A percentile compares a stretch with the other conserved stretches of the same genome.
These are phyloP conservation scores for Cichlasoma orientale DNA, from an alignment of 2,797 vertebrate species.

Conservation along the genomic window DNA sequence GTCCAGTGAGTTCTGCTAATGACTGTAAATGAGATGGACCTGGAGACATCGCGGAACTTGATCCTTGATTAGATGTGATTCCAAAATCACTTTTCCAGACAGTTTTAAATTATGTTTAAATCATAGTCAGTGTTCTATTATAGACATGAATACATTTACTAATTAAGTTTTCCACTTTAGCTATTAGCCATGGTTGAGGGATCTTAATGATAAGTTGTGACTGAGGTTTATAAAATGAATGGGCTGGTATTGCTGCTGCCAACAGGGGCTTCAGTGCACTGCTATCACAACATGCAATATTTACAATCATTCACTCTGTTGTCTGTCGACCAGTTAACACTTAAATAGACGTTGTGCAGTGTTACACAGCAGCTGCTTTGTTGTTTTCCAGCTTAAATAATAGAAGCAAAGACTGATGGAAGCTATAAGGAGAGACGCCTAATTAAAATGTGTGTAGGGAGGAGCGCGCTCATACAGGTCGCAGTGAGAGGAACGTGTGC, in stretches of 20 bases:
- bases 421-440: not conserved
- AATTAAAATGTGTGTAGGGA: not conserved
- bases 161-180: not conserved
- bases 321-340: not conserved
- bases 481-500: not conserved
- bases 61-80: no score
- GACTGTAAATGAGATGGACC: no score
- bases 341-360: not conserved
- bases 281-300: not conserved
- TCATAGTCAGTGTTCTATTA: not conserved
- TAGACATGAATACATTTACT: not conserved
- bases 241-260: not conserved
- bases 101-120: not conserved
- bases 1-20: no score
- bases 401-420: not conserved
- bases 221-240: not conserved
- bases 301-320: not conserved
- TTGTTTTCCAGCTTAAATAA: not conserved
- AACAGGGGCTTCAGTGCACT: not conserved
- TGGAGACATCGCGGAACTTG: no score
- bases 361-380: not conserved
- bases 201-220: no score
- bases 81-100: no score
- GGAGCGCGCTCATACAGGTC: not conserved
- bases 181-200: not conserved